A percentile compares a stretch with the other conserved stretches of the same genome.
These are phyloP conservation scores for Acrobasis suavella DNA, from an alignment of 2,888 invertebrate genomes.

Conservation along the genomic window DNA sequence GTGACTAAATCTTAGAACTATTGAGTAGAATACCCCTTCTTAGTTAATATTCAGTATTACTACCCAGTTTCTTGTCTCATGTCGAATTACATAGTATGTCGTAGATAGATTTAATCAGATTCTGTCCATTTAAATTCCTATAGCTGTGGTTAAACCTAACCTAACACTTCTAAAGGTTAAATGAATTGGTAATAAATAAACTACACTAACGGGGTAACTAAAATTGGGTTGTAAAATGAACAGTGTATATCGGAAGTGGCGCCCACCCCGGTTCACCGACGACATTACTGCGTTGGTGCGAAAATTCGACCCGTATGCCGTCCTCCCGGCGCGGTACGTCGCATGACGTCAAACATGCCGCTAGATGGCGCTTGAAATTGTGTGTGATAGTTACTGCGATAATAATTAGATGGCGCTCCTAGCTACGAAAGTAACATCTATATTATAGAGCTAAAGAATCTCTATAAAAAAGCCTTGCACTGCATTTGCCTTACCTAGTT, in stretches of 20 bases:
- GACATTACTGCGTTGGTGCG: conserved; percentile 90
- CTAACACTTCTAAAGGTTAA: conserved; percentile 32
- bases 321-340: conserved; percentile 79
- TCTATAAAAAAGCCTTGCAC: conserved; percentile 38
- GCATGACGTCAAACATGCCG: conserved; percentile 58
- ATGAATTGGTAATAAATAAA: conserved; percentile 30
- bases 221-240: conserved; percentile 49
- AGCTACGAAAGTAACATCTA: conserved; percentile 25
- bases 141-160: conserved; percentile 25
- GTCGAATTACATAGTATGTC: conserved; percentile 42
- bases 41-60: conserved; percentile 36
- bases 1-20: conserved; percentile 22
- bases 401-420: conserved; percentile 58
- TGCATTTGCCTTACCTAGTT: conserved; percentile 29
- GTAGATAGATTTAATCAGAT: conserved; percentile 44
- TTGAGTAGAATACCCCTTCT: conserved; percentile 35
- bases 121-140: conserved; percentile 22
- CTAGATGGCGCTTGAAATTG: conserved; percentile 74
- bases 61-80: conserved; percentile 26
- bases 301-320: conserved; percentile 88
- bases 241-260: conserved; percentile 92
- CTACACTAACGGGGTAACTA: conserved; percentile 51
- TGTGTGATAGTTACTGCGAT: conserved; percentile 57
- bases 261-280: conserved; percentile 90
- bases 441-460: conserved; percentile 22